Evolutionary conservation across 2,888 invertebrate genomes (phyloP), one percentile per base, ranked within the genome.

Genomic region (Ormyrus pomaceus): DNA sequence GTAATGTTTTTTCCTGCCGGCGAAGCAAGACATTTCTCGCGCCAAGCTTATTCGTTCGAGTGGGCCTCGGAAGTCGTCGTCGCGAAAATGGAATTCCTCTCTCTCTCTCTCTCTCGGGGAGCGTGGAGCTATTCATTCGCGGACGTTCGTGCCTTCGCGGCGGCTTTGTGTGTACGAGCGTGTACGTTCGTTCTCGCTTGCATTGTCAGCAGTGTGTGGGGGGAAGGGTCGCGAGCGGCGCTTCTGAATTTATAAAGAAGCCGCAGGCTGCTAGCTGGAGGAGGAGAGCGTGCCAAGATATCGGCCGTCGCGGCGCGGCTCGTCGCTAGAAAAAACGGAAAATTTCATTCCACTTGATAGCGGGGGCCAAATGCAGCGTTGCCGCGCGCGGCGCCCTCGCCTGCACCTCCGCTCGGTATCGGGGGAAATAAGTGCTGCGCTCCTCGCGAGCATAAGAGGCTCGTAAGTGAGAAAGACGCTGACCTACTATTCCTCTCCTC

Each of bases 171-270:
- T 13, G 59, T 19, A 50, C 48, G 34, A 4, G 61, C 9, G 53
- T 51, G 7, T 66, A 51, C 66, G 6, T 45, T 46, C 62, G 7
- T 5, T 62, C 8, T 6, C 5, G 10, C 62, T 10, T 19, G 66
- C 53, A 68, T 53, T 55, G 55, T 51, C 66, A 55, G 55, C 66
- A 53, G 9, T 48, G 55, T 46, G 55, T 50, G n/a, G n/a, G 9
- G 61, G 61, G 64, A n/a, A 9, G 19, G 34, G 34, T 34, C 34
- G 34, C 34, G 34, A 34, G 56, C 34, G 51, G 48, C 72, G 71
- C 77, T 77, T 70, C 78, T 77, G 80, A 81, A 82, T 83, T 80
- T 77, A 78, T 80, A 82, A 83, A 74, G 77, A 82, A 69, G 56
- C 72, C 62, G 53, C 53, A 48, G 48, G 55, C 34, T 34, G 34